Base-by-base conservation (phyloP, 1,140 invertebrate species). In the Musca domestica region DNA sequence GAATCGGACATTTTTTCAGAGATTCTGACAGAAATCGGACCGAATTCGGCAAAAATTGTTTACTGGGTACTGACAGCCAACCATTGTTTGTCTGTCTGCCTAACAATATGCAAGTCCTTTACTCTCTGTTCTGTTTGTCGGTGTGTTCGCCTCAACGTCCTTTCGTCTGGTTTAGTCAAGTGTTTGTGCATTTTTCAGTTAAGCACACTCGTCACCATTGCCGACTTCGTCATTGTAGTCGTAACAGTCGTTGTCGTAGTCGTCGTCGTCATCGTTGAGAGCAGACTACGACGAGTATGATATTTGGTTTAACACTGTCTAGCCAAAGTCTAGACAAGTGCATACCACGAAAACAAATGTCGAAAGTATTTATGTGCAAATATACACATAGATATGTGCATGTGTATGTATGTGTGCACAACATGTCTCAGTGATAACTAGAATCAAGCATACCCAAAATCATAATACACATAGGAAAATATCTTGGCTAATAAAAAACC, bases 291-390 rank as follows among this genome's bases (percentile, higher is more conserved):
- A 9, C 34, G 34, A 41, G n/a, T 19, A 27, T 61, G 27, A 61
- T 61, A 61, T 61, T 61, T 61, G 56, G 56, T 61, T 61, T 61
- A 61, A 61, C 56, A 61, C 56, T 61, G 56, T 61, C 56, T 61
- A 61, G 56, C 56, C 56, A 61, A 61, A 61, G 56, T 61, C 56
- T 61, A 61, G 56, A 61, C 56, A 61, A 61, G 56, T 61, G 56
- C 56, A 61, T 61, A 61, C 56, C 56, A 61, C 56, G 56, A 61
- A 61, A 61, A 61, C 56, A 61, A 61, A 61, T 61, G 27, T 61
- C 56, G 56, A 61, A 61, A 61, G 56, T 61, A 41, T 41, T 41
- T 41, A 41, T 41, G 34, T 12, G 10, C 34, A 41, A 5, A 41
- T 2, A 41, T 12, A 41, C 4, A 41, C 12, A 12, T 5, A 41